phyloP scores from a whole-genome alignment of 1,140 invertebrate species.

The Schmidtea mediterranea region DNA sequence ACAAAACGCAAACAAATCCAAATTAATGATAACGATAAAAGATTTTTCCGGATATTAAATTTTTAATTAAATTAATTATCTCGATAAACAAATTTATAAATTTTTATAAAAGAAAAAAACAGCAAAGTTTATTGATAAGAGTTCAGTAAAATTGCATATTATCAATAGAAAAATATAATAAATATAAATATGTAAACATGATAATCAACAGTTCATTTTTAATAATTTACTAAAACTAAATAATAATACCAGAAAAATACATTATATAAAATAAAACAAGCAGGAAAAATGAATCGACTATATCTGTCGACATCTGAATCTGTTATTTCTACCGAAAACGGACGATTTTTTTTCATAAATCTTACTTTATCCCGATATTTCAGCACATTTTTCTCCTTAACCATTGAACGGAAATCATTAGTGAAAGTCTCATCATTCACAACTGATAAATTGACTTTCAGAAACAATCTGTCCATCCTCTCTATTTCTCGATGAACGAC shows the following conservation, averaged over 20 bases:
- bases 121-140: no score
- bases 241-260: constrained; percentile 5
- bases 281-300: constrained; percentile 4
- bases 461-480: neutral
- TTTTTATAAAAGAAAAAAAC: no score
- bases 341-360: neutral
- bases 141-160: no score
- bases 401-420: neutral
- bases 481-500: neutral
- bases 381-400: neutral
- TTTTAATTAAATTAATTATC: no score
- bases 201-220: no score
- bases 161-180: no score
- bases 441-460: no score
- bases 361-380: neutral
- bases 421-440: neutral
- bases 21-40: no score
- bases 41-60: no score
- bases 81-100: no score
- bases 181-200: no score
- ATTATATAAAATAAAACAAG: constrained; percentile 6
- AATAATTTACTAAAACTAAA: constrained; percentile 3
- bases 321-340: neutral
- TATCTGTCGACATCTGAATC: constrained; percentile 5
- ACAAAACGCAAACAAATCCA: no score